Evolutionary conservation across 2,797 vertebrate genomes (phyloP).

Genomic region (Halcyon chelicuti): DNA sequence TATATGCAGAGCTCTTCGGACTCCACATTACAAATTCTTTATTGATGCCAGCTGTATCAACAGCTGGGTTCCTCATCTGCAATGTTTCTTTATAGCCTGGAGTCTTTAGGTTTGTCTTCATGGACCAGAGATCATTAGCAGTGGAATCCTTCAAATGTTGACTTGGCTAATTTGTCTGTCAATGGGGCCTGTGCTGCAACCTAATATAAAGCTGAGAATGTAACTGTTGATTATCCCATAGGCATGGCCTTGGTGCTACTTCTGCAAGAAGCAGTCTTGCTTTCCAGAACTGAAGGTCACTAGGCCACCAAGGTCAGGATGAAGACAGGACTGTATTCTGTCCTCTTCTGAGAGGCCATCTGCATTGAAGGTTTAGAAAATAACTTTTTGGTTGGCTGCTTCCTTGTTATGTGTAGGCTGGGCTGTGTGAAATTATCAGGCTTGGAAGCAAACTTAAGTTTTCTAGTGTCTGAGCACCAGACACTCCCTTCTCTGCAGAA

Average conservation of each 20-base stretch:
- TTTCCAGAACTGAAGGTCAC: neutral
- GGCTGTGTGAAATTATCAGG: neutral
- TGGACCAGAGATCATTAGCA: conserved; percentile 60
- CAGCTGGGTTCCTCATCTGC: conserved; percentile 55
- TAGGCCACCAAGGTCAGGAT: neutral
- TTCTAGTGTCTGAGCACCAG: neutral
- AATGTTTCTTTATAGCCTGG: conserved; percentile 48
- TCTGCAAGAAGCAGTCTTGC: neutral
- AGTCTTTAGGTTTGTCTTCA: conserved; percentile 62
- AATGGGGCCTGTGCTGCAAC: conserved; percentile 5
- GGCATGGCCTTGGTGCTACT: neutral
- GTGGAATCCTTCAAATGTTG: conserved; percentile 50
- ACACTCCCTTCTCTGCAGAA: conserved; percentile 26
- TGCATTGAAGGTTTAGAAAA: neutral
- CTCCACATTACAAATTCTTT: conserved; percentile 29
- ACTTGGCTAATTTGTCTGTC: conserved; percentile 66
- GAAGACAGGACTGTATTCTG: neutral
- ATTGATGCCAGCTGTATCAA: conserved; percentile 61
- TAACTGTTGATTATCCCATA: neutral
- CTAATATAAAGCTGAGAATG: neutral
- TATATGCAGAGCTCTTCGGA: conserved; percentile 14
- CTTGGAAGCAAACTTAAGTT: neutral
- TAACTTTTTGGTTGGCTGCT: neutral
- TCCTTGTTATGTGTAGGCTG: neutral
- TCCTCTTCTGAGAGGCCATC: neutral